phyloP scores from a whole-genome alignment of 2,888 invertebrate genomes.

The Flexamia atlantica region DNA sequence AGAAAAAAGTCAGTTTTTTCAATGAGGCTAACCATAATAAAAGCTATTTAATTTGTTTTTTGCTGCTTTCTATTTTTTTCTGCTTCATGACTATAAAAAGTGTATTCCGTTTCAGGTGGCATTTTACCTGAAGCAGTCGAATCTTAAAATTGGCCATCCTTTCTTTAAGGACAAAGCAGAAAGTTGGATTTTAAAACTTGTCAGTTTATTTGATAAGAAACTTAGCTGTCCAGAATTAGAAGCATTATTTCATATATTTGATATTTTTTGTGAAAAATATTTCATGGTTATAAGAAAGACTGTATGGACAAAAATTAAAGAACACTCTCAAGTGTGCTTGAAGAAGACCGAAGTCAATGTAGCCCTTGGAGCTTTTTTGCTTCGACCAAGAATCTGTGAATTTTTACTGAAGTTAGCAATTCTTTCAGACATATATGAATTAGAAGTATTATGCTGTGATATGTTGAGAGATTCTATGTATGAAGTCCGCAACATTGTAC shows the following conservation, averaged over 20 bases:
- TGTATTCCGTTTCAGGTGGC: slow-evolving; percentile 31
- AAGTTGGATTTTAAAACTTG: slow-evolving; percentile 22
- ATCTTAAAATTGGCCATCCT: not conserved
- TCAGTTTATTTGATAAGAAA: not conserved
- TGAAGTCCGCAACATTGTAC: slow-evolving; percentile 57
- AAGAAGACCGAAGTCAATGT: not conserved
- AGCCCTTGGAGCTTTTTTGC: not conserved
- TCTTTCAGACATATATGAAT: not conserved
- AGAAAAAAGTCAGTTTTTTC: too few species aligned
- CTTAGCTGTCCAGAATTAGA: slow-evolving; percentile 18
- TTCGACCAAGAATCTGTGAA: slow-evolving; percentile 25
- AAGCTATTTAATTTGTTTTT: too few species aligned
- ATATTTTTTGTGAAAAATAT: slow-evolving; percentile 30
- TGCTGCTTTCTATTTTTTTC: too few species aligned
- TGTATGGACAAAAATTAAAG: not conserved
- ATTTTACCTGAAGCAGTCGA: slow-evolving; percentile 2
- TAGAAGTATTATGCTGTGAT: slow-evolving; percentile 12
- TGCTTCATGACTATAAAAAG: too few species aligned
- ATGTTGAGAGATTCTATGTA: slow-evolving; percentile 58
- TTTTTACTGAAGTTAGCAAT: slow-evolving; percentile 26
- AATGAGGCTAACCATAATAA: too few species aligned
- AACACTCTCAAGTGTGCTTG: not conserved
- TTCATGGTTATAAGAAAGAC: not conserved
- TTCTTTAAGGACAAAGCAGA: not conserved
- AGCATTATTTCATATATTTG: slow-evolving; percentile 20